Evolutionary conservation across 1,140 invertebrate genomes (phyloP).

Genomic region (Arctopsyche grandis): DNA sequence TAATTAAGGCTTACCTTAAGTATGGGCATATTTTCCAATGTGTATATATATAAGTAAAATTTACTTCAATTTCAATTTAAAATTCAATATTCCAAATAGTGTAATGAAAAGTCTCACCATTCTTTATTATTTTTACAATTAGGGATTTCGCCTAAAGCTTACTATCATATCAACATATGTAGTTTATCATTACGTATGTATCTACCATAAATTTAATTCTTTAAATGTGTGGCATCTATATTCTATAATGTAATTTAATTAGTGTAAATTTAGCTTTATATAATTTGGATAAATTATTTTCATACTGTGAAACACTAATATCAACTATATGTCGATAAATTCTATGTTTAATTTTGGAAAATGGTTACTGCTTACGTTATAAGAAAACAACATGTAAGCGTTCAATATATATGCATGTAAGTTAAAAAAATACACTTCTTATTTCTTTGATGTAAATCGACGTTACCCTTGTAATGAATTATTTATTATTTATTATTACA

Average conservation of each 20-base stretch:
- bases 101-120: too few species aligned
- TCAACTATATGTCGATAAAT: neutral
- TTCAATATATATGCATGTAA: neutral
- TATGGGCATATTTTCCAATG: neutral
- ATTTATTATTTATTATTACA: neutral
- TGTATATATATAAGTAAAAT: neutral
- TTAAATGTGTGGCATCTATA: conserved; percentile 11
- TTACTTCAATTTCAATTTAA: neutral
- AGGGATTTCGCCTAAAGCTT: neutral
- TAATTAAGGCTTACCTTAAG: neutral
- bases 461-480: neutral
- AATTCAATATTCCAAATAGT: too few species aligned
- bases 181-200: neutral
- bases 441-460: neutral
- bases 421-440: neutral
- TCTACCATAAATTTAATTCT: neutral
- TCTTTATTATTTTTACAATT: neutral
- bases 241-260: conserved; percentile 12
- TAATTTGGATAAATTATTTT: neutral
- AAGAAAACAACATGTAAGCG: neutral
- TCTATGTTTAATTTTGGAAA: neutral
- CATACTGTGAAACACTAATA: too few species aligned
- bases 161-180: neutral
- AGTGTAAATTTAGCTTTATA: neutral
- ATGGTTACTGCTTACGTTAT: neutral